A percentile compares a stretch with the other conserved stretches of the same genome.
Conservation (phyloP, 2,888 invertebrate species). For the Callosobruchus maculatus region DNA sequence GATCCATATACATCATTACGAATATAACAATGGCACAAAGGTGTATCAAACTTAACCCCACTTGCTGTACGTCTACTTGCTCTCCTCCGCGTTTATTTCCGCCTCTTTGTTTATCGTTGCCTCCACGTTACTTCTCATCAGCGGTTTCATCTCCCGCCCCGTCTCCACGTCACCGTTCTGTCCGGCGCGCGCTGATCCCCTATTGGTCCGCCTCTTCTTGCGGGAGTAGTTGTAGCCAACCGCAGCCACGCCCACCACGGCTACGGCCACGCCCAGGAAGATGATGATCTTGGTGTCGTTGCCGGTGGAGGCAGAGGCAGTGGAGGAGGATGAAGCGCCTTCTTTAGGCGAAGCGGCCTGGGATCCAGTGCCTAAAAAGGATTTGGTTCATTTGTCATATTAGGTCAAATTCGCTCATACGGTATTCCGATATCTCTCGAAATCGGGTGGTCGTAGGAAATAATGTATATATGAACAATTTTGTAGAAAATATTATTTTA, state of each 20-base stretch:
- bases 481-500: too few species aligned
- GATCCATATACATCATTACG: too few species aligned
- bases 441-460: too few species aligned
- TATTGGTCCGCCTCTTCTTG: constrained; percentile 30
- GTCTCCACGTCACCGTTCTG: constrained; percentile 22
- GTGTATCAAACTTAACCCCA: not conserved
- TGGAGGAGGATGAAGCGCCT: not conserved
- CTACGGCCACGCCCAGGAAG: constrained; percentile 54
- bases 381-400: not conserved
- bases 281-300: constrained; percentile 44
- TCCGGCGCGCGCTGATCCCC: constrained; percentile 33
- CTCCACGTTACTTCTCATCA: constrained; percentile 26
- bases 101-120: not conserved
- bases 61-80: not conserved
- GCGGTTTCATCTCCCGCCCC: constrained; percentile 39
- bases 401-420: too few species aligned
- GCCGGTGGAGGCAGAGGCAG: constrained; percentile 25
- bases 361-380: not conserved
- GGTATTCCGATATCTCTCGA: too few species aligned
- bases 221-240: constrained; percentile 59
- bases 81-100: not conserved
- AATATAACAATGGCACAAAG: not conserved
- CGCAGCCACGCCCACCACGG: constrained; percentile 53
- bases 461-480: too few species aligned
- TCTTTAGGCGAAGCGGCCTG: constrained; percentile 7